Base-by-base conservation (phyloP, 2,797 vertebrate species). In the Nyctalus aviator region DNA sequence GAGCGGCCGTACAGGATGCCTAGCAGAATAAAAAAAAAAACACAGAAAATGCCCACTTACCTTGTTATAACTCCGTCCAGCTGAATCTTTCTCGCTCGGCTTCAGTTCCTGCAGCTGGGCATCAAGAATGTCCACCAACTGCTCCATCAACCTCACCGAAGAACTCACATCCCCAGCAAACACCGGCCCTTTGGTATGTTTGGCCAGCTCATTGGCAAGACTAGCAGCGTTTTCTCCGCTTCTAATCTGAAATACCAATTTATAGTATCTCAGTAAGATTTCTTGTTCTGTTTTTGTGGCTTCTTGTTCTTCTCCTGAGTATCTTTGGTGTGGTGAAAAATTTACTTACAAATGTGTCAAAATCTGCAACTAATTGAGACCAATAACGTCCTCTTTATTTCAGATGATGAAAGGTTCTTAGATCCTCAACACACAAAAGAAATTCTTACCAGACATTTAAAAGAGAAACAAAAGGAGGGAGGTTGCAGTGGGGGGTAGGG, bases 201-300 rank as follows among this genome's bases (percentile, higher is more conserved):
- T 99, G 94, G 99, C 99, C 98, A 99, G 98, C 98, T 99, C 99
- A 68, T 99, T 99, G 97, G 99, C 99, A 96, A 99, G 98, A 97
- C 99, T 99, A 69, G 99, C 99, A 30, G 99, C 99, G n/a, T 99
- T 99, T 98, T 99, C 99, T 88, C 99, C 99, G 90, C 99, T 99
- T 98, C 99, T 98, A 97, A 99, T 99, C 99, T 99, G 98, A 96
- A 98, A 98, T 92, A 93, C 98, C 97, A 98, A 97, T 98, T 98
- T 97, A 96, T 83, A 98, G 97, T 97, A 98, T 97, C 97, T 98
- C 98, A 98, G 97, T 97, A 97, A 98, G 95, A 89, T 93, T 96
- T 95, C 94, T 95, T 97, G 92, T 94, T 97, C 96, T 96, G 88
- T 95, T 93, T 97, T 93, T 97, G 93, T 0, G 46, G 97, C 96